Conservation (phyloP, 2,113 vertebrate species). For the Typhlomys cinereus region DNA sequence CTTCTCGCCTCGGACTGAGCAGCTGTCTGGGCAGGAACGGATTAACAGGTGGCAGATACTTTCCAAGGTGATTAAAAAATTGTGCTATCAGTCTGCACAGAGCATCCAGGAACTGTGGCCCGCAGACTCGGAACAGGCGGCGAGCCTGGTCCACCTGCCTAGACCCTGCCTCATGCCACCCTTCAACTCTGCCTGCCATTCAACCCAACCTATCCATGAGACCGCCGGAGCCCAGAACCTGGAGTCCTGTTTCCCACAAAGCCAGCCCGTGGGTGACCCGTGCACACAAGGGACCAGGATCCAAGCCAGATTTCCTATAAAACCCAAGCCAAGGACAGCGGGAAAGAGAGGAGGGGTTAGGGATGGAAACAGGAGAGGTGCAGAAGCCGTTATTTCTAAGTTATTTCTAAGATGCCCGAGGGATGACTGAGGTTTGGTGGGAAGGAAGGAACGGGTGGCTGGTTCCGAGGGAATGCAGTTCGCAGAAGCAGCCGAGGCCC, state of each 20-base stretch:
- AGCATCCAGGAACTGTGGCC: neutral
- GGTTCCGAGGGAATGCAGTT: conserved; percentile 35
- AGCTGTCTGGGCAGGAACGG: neutral
- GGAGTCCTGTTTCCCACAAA: neutral
- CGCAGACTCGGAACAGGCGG: neutral
- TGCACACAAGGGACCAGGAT: neutral
- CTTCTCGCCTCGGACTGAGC: neutral
- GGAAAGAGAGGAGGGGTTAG: neutral
- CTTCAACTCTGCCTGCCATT: neutral
- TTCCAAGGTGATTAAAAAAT: neutral
- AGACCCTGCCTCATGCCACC: neutral
- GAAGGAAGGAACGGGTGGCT: conserved; percentile 13
- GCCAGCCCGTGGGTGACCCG: neutral
- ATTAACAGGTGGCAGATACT: neutral
- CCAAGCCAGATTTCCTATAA: neutral
- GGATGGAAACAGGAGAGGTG: neutral
- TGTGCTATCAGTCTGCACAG: neutral
- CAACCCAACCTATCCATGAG: neutral
- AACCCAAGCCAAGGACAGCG: neutral
- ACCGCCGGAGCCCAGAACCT: too few species aligned
- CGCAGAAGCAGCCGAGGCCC: neutral
- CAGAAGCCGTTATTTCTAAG: neutral
- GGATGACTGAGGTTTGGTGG: conserved; percentile 11
- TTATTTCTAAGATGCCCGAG: neutral
- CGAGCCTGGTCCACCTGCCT: neutral